These are phyloP conservation scores for Orientallactaga bullata DNA, from an alignment of 2,113 vertebrate genomes.

Conservation along the genomic window DNA sequence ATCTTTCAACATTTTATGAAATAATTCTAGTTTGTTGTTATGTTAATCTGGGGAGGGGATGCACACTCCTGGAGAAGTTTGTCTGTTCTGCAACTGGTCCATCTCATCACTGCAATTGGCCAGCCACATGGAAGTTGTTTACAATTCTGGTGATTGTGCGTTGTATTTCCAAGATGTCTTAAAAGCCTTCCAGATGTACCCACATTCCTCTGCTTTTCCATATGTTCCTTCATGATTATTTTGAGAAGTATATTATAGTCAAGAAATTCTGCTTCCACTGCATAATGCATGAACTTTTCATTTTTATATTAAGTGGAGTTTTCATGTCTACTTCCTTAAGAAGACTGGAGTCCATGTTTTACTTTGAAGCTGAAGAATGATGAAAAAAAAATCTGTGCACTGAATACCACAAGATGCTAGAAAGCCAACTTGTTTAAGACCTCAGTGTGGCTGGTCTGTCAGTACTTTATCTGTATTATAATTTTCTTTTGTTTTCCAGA, in stretches of 20 bases:
- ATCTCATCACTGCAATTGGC: constrained; percentile 20
- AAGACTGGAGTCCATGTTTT: constrained; percentile 27
- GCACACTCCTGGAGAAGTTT: neutral
- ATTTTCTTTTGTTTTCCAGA: constrained; percentile 34
- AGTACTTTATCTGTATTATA: neutral
- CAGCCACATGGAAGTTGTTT: constrained; percentile 56
- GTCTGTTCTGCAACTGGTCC: neutral
- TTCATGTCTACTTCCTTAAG: constrained; percentile 63
- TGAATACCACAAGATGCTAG: constrained; percentile 1
- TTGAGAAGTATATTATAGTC: constrained; percentile 76
- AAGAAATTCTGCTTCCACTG: constrained; percentile 75
- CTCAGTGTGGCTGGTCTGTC: neutral
- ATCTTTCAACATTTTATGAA: neutral
- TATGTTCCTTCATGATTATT: constrained; percentile 73
- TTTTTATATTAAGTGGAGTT: constrained; percentile 69
- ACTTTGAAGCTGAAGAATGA: constrained; percentile 71
- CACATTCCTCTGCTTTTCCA: constrained; percentile 65
- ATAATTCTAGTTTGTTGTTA: neutral
- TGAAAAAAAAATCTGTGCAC: constrained; percentile 37
- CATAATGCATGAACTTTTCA: constrained; percentile 76
- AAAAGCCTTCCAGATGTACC: constrained; percentile 83
- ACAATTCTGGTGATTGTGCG: constrained; percentile 68
- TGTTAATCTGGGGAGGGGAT: neutral
- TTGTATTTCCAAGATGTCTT: constrained; percentile 75
- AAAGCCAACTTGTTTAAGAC: neutral